Conservation (phyloP, 1,140 invertebrate species). For the Aleiodes sp. region DNA sequence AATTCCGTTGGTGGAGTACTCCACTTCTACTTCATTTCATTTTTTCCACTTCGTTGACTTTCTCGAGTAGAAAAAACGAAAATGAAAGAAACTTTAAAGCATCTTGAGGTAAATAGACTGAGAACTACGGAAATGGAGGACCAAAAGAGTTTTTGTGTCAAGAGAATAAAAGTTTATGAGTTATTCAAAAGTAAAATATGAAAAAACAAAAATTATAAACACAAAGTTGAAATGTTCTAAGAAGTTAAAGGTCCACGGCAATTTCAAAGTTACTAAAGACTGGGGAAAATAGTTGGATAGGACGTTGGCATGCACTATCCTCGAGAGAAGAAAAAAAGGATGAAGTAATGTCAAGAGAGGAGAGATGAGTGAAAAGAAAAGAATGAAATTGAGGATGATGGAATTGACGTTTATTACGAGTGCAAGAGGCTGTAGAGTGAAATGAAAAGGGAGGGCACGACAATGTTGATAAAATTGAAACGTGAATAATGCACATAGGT, state of each 20-base stretch:
- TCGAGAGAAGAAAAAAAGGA: too few relatives aligned
- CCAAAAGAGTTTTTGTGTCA: background rate
- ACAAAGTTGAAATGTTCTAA: constrained; percentile 1
- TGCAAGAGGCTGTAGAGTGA: background rate
- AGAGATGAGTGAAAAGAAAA: background rate
- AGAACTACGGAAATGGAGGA: background rate
- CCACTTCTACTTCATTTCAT: background rate
- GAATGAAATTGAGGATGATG: background rate
- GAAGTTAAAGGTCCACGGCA: background rate
- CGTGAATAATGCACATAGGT: background rate
- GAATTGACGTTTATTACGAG: background rate
- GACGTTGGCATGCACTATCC: background rate
- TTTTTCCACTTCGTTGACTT: background rate
- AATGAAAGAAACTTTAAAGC: background rate
- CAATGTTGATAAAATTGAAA: constrained; percentile 10
- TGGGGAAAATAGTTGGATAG: background rate
- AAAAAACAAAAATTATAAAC: constrained; percentile 11
- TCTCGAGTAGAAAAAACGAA: background rate
- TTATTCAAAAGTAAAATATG: background rate
- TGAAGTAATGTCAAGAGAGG: background rate
- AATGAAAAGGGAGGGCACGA: background rate
- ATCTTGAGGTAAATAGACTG: background rate
- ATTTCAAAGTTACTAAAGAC: background rate
- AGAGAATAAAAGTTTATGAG: constrained; percentile 6
- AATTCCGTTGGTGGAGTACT: too few relatives aligned